phyloP scores from a whole-genome alignment of 2,797 vertebrate genomes.

The Chaetophractus vellerosus region DNA sequence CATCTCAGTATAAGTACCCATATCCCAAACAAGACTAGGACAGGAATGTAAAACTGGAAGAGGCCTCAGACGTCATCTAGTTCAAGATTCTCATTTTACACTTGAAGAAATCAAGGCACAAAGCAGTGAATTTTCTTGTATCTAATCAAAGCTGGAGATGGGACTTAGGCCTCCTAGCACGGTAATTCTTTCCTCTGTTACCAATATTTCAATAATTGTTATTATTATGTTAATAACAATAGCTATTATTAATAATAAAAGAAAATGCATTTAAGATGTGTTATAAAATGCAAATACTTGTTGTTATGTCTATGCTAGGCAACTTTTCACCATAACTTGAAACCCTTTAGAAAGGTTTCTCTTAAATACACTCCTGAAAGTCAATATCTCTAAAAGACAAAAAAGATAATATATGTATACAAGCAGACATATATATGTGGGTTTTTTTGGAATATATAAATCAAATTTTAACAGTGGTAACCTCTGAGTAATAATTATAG shows the following conservation, averaged over 20 bases:
- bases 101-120: slow-evolving; percentile 50
- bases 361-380: slow-evolving; percentile 18
- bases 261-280: background rate
- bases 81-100: background rate
- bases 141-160: background rate
- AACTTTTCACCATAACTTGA: slow-evolving; percentile 35
- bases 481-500: background rate
- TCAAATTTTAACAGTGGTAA: slow-evolving; percentile 25
- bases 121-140: background rate
- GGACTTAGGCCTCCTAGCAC: background rate
- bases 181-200: slow-evolving; percentile 9
- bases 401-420: background rate
- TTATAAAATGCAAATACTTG: background rate
- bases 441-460: background rate
- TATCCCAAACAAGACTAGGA: slow-evolving; percentile 43
- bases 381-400: slow-evolving; percentile 57
- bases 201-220: background rate
- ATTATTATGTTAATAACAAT: background rate
- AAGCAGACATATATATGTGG: background rate
- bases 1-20: background rate
- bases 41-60: slow-evolving; percentile 54
- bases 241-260: background rate
- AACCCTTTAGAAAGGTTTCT: slow-evolving; percentile 7
- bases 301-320: background rate
- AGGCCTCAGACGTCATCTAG: slow-evolving; percentile 1